Conservation (phyloP, 2,888 invertebrate species). For the Yponomeuta sedellus region DNA sequence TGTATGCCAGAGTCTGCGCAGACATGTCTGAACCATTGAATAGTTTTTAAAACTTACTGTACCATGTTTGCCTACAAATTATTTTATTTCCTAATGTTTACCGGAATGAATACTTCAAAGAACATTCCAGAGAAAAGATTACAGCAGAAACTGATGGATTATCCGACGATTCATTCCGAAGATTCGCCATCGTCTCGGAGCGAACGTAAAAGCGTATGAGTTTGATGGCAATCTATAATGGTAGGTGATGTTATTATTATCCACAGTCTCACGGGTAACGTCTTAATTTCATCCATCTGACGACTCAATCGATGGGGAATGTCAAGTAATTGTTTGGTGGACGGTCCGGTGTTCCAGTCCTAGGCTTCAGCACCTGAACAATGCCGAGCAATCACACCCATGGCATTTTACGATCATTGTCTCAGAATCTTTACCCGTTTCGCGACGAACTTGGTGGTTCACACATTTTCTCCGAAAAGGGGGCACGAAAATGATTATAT, state of each 20-base stretch:
- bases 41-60: too few species aligned
- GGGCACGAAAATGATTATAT: background rate
- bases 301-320: slow-evolving; percentile 1
- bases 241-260: background rate
- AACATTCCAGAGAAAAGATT: too few species aligned
- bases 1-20: too few species aligned
- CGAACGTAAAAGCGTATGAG: background rate
- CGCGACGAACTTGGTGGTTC: background rate
- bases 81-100: too few species aligned
- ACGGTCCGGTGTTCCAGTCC: background rate
- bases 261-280: slow-evolving; percentile 18
- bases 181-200: background rate
- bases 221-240: background rate
- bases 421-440: background rate
- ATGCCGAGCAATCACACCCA: background rate
- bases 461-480: background rate
- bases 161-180: background rate
- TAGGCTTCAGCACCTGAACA: background rate
- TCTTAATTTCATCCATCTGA: slow-evolving; percentile 16
- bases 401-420: background rate
- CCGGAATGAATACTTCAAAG: too few species aligned
- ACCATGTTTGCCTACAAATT: too few species aligned
- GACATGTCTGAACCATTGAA: too few species aligned
- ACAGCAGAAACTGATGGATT: too few species aligned
- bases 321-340: slow-evolving; percentile 1